phyloP scores from a whole-genome alignment of 2,113 vertebrate species.

The Sorex araneus region DNA sequence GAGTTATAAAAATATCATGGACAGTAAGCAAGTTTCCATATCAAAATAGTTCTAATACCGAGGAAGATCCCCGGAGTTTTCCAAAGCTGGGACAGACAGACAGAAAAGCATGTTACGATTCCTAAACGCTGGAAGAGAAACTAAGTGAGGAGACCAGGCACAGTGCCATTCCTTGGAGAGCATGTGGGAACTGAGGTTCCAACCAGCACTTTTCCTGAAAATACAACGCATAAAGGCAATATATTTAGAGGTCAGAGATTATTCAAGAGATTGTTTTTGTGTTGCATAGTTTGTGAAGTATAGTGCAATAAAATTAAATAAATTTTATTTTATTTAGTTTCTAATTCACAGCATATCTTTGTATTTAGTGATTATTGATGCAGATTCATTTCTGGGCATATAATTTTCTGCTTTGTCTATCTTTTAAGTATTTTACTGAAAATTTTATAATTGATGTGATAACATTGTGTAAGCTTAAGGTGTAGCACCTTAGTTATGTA shows the following conservation, averaged over 20 bases:
- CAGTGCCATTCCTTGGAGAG: background rate
- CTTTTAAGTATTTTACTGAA: background rate
- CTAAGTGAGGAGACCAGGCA: background rate
- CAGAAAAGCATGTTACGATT: background rate
- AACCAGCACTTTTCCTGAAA: background rate
- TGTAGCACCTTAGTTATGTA: background rate
- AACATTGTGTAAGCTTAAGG: background rate
- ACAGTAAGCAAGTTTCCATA: background rate
- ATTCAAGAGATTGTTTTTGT: background rate
- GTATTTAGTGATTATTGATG: background rate
- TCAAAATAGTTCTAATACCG: background rate
- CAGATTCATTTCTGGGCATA: background rate
- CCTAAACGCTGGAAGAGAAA: background rate
- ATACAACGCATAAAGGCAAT: background rate
- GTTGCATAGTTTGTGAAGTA: slow-evolving; percentile 21
- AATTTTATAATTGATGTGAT: background rate
- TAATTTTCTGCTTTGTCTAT: background rate
- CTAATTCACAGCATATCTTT: background rate
- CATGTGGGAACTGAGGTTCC: background rate
- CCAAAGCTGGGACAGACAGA: background rate
- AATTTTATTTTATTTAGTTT: background rate
- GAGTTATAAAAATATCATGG: background rate
- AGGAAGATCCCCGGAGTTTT: background rate
- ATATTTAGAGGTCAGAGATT: background rate
- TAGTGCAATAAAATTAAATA: background rate